phyloP scores from a whole-genome alignment of 2,113 vertebrate genomes.

The Carassius carassius region DNA sequence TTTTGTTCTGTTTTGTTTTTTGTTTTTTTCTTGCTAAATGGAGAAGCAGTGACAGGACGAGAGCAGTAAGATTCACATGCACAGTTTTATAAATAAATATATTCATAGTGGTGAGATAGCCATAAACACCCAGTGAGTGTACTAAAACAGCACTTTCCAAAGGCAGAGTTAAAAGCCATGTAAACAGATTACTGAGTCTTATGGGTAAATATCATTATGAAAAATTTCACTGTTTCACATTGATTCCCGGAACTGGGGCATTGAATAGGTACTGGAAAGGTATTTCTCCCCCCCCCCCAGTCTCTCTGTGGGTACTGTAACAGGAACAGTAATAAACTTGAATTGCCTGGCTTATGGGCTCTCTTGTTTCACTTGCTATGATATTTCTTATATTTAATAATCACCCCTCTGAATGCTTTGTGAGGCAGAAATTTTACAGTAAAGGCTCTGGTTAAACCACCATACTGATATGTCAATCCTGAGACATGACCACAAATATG shows the following conservation, averaged over 20 bases:
- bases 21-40: not conserved
- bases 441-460: conserved; percentile 8
- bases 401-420: conserved; percentile 28
- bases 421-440: conserved; percentile 2
- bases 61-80: not conserved
- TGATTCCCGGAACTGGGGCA: conserved; percentile 64
- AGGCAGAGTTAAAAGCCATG: conserved; percentile 55
- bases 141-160: conserved; percentile 28
- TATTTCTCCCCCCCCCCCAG: conserved; percentile 67
- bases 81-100: conserved; percentile 19
- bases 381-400: conserved; percentile 47
- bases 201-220: conserved; percentile 68
- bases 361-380: conserved; percentile 19
- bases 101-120: not conserved
- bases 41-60: not conserved
- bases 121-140: conserved; percentile 26
- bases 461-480: not conserved
- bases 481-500: not conserved
- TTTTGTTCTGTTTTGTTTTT: not conserved
- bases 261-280: conserved; percentile 54
- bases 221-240: conserved; percentile 60
- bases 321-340: conserved; percentile 57
- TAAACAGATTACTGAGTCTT: conserved; percentile 74
- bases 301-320: conserved; percentile 67
- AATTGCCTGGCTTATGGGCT: conserved; percentile 41